phyloP scores from a whole-genome alignment of 2,888 invertebrate species.

The Podotricha telesiphe region DNA sequence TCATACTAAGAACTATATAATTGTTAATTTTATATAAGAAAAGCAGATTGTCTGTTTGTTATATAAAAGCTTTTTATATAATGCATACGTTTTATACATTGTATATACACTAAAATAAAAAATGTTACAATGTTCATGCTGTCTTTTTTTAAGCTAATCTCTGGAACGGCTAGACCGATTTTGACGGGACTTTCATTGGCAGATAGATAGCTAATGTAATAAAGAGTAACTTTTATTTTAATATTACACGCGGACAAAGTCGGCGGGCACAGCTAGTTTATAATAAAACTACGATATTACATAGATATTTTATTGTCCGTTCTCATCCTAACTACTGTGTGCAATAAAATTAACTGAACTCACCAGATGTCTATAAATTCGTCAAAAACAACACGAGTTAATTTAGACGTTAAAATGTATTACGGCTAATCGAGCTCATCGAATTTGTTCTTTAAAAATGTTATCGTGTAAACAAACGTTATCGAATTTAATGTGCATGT shows the following conservation, averaged over 20 bases:
- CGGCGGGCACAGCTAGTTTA: no score
- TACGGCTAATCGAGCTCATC: conserved; percentile 43
- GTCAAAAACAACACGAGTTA: conserved; percentile 46
- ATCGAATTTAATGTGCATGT: conserved; percentile 30
- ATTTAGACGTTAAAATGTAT: conserved; percentile 46
- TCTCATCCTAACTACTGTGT: background rate
- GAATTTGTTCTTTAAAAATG: conserved; percentile 44
- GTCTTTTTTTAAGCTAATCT: conserved; percentile 1
- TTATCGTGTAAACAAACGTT: conserved; percentile 43
- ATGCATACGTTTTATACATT: no score
- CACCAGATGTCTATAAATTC: conserved; percentile 46
- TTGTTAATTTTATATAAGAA: conserved; percentile 8
- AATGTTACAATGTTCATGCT: no score
- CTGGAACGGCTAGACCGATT: no score
- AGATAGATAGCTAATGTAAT: no score
- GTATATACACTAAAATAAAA: no score
- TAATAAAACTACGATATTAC: conserved; percentile 7
- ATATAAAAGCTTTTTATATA: no score
- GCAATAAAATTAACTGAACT: conserved; percentile 29
- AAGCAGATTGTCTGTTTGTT: no score
- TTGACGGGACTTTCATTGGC: no score
- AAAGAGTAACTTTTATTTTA: no score
- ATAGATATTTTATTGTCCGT: background rate
- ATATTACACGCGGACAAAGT: no score
- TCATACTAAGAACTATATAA: background rate